Base-by-base conservation (phyloP, 2,888 invertebrate species). In the Malthinus seriepunctatus region DNA sequence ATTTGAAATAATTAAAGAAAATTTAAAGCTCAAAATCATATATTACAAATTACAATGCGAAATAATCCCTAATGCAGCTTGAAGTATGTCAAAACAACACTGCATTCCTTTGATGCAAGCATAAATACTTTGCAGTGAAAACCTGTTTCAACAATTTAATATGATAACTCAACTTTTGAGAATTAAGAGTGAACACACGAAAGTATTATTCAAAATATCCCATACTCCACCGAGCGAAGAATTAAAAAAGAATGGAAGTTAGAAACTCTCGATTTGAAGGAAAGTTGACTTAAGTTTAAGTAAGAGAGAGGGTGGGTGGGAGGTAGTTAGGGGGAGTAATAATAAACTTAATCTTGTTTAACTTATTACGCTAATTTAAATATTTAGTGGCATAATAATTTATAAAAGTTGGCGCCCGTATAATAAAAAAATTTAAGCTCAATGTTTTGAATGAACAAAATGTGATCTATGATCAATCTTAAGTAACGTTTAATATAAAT, bases 131-230 rank as follows among this genome's bases (percentile, higher is more conserved):
- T 71, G 71, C 70, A 71, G 66, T 67, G 67, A 57, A 67, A 73
- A 73, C 72, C 72, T 71, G 74, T 73, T 74, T 72, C 23, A 71
- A 71, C 71, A 71, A 72, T 73, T 71, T 71, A 68, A 70, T 73
- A 70, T 72, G 71, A 69, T 70, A 67, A 68, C 68, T 68, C 71
- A 67, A 71, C 70, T 68, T 69, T 67, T 70, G 71, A 69, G 71
- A 70, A 71, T 73, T 72, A 71, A 66, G 69, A 62, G 58, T 65
- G 68, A 63, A 67, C 59, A 65, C 65, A 63, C 66, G 64, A 66
- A 63, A 68, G 39, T 23, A 42, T 42, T 15, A 15, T 15, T 42
- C 39, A 42, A 42, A 42, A 42, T 42, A 42, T 23, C 14, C n/a
- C 23, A 23, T 23, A 23, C 23, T 5, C 23, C 23, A 23, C 23